Evolutionary conservation across 2,113 vertebrate genomes (phyloP), one percentile per base, ranked within the genome.

Genomic region (Indicator indicator): DNA sequence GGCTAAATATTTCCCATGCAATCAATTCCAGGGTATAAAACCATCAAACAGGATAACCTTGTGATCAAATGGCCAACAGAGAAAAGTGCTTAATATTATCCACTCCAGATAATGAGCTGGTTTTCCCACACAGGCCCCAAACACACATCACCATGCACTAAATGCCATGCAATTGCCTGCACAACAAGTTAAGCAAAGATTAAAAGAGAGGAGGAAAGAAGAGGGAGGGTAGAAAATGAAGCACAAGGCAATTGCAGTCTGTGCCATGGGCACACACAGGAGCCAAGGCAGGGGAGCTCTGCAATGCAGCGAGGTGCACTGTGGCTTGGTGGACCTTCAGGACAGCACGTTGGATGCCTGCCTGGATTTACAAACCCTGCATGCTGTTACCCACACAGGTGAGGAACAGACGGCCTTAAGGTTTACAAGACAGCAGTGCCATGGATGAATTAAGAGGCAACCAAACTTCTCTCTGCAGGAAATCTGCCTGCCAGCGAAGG

Each of bases 51-150:
- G 89, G 93, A 89, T 95, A 93, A 95, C 85, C 91, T 94, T 89
- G 89, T 85, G 93, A 97, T 95, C 93, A 96, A 97, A 96, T 20
- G 88, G 89, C 95, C 91, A 95, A 93, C 91, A 93, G 91, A 94
- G 95, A 71, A 83, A 91, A 95, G 93, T 78, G 85, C 83, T 95
- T 97, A 94, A 96, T 95, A 96, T 95, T 88, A 86, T 82, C 93
- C 93, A 91, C 83, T 94, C 85, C 93, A 91, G 91, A 88, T 91
- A 97, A 95, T 60, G 90, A 96, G 95, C 94, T 44, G 19, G 56
- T 90, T 93, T 90, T 95, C 88, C 91, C 95, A 88, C 79, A 6
- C 88, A 28, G 91, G 79, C 88, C 94, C 93, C 88, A 71, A 95
- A 93, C 93, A 78, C 89, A 86, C 94, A 95, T 95, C 95, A 93